Evolutionary conservation across 2,797 vertebrate genomes (phyloP).

Genomic region (Coregonus ussuriensis): DNA sequence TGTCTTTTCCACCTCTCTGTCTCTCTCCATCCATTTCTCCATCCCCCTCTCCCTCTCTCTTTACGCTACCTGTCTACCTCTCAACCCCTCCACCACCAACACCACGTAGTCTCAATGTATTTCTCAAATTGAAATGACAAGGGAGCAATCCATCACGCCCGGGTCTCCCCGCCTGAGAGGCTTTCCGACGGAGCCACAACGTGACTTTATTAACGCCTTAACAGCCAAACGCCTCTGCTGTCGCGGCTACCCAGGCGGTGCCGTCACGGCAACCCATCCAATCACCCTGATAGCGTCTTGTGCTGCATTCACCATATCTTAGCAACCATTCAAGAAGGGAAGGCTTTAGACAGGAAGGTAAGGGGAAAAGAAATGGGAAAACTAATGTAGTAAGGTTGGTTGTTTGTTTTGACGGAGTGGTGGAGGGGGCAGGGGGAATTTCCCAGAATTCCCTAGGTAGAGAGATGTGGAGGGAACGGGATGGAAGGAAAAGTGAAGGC

Average conservation of each 20-base stretch:
- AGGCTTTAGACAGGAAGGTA: not conserved
- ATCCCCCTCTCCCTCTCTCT: constrained; percentile 23
- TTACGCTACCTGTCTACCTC: constrained; percentile 10
- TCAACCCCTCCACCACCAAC: constrained; percentile 13
- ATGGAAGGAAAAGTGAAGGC: too few species aligned
- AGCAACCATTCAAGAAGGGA: not conserved
- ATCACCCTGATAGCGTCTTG: constrained; percentile 37
- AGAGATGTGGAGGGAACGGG: too few species aligned
- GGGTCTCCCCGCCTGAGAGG: constrained; percentile 39
- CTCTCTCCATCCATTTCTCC: not conserved
- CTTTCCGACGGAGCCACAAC: constrained; percentile 34
- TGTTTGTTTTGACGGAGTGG: not conserved
- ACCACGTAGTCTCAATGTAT: constrained; percentile 45
- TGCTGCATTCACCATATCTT: not conserved
- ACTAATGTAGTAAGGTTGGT: too few species aligned
- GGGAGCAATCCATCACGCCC: constrained; percentile 72
- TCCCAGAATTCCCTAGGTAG: too few species aligned
- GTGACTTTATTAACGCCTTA: constrained; percentile 68
- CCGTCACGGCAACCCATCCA: constrained; percentile 17
- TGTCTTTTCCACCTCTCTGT: constrained; percentile 52
- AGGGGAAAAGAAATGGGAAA: too few species aligned
- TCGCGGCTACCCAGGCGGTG: not conserved
- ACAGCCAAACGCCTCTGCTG: constrained; percentile 34
- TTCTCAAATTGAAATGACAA: constrained; percentile 73
- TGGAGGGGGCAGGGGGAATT: not conserved